A percentile compares a stretch with the other conserved stretches of the same genome.
These are phyloP conservation scores for Tupiocoris notatus DNA, from an alignment of 2,888 invertebrate genomes.

Conservation along the genomic window DNA sequence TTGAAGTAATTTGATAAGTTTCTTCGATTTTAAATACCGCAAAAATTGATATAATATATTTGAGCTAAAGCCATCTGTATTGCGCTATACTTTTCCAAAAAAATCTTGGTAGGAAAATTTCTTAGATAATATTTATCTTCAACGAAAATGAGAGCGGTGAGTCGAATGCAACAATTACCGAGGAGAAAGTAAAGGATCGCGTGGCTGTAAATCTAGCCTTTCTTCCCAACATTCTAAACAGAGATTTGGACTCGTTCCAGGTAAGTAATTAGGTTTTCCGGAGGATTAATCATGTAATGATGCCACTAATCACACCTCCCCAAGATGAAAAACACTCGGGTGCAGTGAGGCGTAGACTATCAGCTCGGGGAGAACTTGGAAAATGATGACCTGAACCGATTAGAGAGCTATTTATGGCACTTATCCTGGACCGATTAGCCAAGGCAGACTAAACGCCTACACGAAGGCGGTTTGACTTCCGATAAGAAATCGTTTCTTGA, in stretches of 20 bases:
- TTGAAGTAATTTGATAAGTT: too few species aligned
- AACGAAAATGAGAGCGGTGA: too few species aligned
- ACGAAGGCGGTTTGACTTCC: too few species aligned
- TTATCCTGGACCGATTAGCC: not conserved
- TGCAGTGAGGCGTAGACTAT: slow-evolving; percentile 2
- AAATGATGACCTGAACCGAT: slow-evolving; percentile 29
- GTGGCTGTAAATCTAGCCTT: slow-evolving; percentile 17
- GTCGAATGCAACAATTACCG: too few species aligned
- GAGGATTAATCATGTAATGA: slow-evolving; percentile 37
- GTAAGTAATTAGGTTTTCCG: slow-evolving; percentile 39
- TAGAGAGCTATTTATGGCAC: not conserved
- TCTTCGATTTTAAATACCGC: too few species aligned
- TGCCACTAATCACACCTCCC: slow-evolving; percentile 31
- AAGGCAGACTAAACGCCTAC: not conserved
- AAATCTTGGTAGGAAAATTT: too few species aligned
- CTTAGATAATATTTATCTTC: too few species aligned
- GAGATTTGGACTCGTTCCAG: slow-evolving; percentile 32
- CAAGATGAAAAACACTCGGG: slow-evolving; percentile 10
- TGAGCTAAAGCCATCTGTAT: too few species aligned
- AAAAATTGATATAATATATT: too few species aligned
- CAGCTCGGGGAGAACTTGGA: not conserved
- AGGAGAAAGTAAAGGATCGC: slow-evolving; percentile 4
- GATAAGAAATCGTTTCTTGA: too few species aligned
- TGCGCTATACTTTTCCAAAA: too few species aligned
- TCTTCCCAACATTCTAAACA: slow-evolving; percentile 28